Evolutionary conservation across 2,888 invertebrate species (phyloP).

Genomic region (Agrotis clavis): DNA sequence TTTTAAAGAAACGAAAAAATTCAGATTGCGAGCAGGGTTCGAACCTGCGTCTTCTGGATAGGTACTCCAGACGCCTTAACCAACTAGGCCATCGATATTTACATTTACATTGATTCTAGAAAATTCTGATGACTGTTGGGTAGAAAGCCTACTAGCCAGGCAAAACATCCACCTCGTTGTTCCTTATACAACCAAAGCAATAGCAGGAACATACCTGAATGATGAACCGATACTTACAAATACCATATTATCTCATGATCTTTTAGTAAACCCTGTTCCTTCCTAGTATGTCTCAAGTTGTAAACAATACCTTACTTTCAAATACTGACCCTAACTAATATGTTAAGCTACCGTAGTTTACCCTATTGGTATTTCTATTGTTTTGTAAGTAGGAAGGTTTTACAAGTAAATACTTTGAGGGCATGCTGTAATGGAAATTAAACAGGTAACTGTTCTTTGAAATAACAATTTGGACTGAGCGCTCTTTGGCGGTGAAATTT

Average conservation of each 20-base stretch:
- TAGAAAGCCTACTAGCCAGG: too few relatives aligned
- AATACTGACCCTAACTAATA: slow-evolving; percentile 44
- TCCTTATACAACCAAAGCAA: too few relatives aligned
- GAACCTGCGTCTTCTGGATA: too few relatives aligned
- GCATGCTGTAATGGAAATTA: slow-evolving; percentile 20
- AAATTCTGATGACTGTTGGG: too few relatives aligned
- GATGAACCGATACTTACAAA: slow-evolving; percentile 1
- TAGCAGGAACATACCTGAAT: not conserved
- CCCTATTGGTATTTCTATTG: slow-evolving; percentile 33
- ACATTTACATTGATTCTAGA: too few relatives aligned
- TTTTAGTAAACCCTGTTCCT: slow-evolving; percentile 22
- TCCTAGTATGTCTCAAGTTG: slow-evolving; percentile 34
- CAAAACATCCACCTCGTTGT: too few relatives aligned
- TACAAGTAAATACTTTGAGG: slow-evolving; percentile 28
- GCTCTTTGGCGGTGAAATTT: not conserved
- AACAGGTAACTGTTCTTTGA: not conserved
- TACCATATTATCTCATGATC: slow-evolving; percentile 8
- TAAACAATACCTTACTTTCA: slow-evolving; percentile 34
- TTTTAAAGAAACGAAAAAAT: too few relatives aligned
- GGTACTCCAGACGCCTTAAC: too few relatives aligned
- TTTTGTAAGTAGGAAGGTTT: slow-evolving; percentile 40
- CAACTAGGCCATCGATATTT: too few relatives aligned
- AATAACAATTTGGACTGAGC: not conserved
- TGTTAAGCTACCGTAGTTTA: slow-evolving; percentile 35
- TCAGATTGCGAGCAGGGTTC: too few relatives aligned